Conservation (phyloP, 2,797 vertebrate species). For the Anniella stebbinsi region DNA sequence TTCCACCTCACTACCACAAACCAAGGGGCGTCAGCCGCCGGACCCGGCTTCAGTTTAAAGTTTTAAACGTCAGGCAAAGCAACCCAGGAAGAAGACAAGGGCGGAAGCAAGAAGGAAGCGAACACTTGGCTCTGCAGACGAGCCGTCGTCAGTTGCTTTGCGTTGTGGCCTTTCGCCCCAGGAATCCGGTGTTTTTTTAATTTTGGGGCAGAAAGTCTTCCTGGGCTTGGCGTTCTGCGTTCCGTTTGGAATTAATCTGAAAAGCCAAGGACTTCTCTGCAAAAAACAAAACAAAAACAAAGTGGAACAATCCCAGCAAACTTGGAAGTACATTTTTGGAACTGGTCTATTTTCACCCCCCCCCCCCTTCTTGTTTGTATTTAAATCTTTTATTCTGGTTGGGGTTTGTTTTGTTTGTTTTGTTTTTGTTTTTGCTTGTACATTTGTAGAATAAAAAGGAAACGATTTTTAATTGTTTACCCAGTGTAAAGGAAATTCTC, state of each 20-base stretch:
- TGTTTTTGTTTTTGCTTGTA: constrained; percentile 72
- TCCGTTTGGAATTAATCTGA: constrained; percentile 42
- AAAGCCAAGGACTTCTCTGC: constrained; percentile 60
- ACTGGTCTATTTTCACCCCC: constrained; percentile 44
- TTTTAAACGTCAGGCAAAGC: constrained; percentile 79
- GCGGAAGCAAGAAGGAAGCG: neutral
- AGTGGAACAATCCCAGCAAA: constrained; percentile 41
- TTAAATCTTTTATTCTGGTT: neutral
- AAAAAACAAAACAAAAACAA: constrained; percentile 10
- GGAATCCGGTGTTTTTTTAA: constrained; percentile 11
- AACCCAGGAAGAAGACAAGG: rapidly evolving
- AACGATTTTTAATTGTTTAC: constrained; percentile 69
- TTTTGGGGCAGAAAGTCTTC: neutral
- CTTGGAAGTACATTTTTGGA: constrained; percentile 59
- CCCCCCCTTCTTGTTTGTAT: neutral
- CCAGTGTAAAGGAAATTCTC: constrained; percentile 56
- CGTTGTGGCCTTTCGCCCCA: neutral
- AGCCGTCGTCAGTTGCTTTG: neutral
- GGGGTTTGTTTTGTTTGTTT: constrained; percentile 43
- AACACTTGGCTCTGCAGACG: neutral
- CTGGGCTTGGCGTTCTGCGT: constrained; percentile 61
- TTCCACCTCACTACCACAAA: constrained; percentile 97
- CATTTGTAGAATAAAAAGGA: constrained; percentile 85
- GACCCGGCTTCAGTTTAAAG: constrained; percentile 97
- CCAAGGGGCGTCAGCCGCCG: constrained; percentile 94